A percentile compares a stretch with the other conserved stretches of the same genome.
Evolutionary conservation across 2,888 invertebrate species (phyloP).

Genomic region (Andrena camellia): DNA sequence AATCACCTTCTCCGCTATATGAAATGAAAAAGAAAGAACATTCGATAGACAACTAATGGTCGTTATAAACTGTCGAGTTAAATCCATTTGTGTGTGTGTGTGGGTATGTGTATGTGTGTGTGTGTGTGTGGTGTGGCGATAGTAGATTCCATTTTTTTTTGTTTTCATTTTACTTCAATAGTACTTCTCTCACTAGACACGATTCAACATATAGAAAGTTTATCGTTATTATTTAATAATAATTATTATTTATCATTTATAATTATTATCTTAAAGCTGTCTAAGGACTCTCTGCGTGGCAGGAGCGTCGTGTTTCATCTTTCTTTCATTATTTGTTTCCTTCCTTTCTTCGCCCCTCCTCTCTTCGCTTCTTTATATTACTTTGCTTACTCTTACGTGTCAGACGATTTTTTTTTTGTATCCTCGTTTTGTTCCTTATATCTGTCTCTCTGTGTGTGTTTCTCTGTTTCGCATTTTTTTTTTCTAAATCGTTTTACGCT

Average conservation of each 20-base stretch:
- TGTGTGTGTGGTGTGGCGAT: conserved; percentile 76
- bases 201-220: conserved; percentile 85
- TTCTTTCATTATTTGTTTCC: conserved; percentile 59
- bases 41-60: conserved; percentile 77
- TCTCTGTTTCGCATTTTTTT: conserved; percentile 38
- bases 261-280: conserved; percentile 84
- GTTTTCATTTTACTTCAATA: conserved; percentile 78
- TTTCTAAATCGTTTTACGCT: conserved; percentile 40
- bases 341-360: conserved; percentile 54
- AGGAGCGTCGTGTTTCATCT: conserved; percentile 78
- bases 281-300: conserved; percentile 84
- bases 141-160: conserved; percentile 68
- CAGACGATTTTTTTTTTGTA: conserved; percentile 59
- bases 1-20: conserved; percentile 76
- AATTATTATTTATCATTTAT: conserved; percentile 83
- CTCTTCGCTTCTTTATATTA: conserved; percentile 73
- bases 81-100: conserved; percentile 45
- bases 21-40: conserved; percentile 67
- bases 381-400: conserved; percentile 69
- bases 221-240: conserved; percentile 84
- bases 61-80: conserved; percentile 76
- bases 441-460: conserved; percentile 57
- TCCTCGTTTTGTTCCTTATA: conserved; percentile 52
- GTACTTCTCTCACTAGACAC: conserved; percentile 84
- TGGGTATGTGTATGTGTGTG: background rate